phyloP scores from a whole-genome alignment of 2,797 vertebrate species.

The Pitangus sulphuratus region DNA sequence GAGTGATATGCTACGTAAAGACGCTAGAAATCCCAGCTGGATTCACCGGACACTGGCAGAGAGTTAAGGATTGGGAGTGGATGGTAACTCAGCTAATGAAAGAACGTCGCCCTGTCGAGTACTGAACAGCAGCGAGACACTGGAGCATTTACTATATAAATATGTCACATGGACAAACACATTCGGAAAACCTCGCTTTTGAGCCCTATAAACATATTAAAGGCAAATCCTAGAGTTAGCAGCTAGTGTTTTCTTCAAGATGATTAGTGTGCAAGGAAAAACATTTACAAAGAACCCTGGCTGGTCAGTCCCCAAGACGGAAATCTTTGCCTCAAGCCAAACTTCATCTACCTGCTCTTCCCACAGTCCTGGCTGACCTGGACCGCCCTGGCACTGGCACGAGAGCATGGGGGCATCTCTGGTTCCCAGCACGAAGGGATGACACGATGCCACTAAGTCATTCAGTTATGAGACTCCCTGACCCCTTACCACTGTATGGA shows the following conservation, averaged over 20 bases:
- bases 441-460: constrained; percentile 60
- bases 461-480: constrained; percentile 55
- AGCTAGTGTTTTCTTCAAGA: constrained; percentile 76
- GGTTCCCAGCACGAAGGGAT: constrained; percentile 33
- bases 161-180: constrained; percentile 66
- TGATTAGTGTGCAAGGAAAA: constrained; percentile 68
- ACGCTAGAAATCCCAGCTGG: background rate
- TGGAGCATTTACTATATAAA: constrained; percentile 61
- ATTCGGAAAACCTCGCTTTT: constrained; percentile 67
- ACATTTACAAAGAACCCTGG: constrained; percentile 70
- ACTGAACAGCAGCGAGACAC: constrained; percentile 61
- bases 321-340: constrained; percentile 62
- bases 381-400: background rate
- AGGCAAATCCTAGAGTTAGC: constrained; percentile 77
- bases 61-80: constrained; percentile 18
- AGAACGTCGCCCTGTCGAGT: constrained; percentile 25
- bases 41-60: background rate
- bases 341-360: constrained; percentile 30
- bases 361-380: background rate
- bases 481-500: constrained; percentile 30
- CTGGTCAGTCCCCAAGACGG: constrained; percentile 49
- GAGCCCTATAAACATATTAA: constrained; percentile 72
- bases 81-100: constrained; percentile 45
- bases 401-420: constrained; percentile 22
- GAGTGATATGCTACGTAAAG: background rate